Percentiles rank a stretch among this genome's conserved stretches.
phyloP scores from a whole-genome alignment of 2,113 vertebrate genomes.

The Notarius quadriscutis region DNA sequence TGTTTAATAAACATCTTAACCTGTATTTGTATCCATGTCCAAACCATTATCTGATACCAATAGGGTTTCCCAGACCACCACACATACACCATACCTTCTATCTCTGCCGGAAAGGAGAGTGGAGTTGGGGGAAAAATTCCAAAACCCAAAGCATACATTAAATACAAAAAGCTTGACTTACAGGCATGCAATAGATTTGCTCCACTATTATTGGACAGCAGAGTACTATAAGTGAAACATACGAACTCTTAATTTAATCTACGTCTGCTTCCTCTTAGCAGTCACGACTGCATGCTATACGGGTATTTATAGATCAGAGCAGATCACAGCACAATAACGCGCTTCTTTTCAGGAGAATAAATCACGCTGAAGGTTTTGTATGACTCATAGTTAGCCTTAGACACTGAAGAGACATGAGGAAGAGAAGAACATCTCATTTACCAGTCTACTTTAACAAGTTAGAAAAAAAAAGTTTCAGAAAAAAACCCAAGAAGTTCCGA shows the following conservation, averaged over 20 bases:
- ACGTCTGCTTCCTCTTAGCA: constrained; percentile 1
- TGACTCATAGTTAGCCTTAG: constrained; percentile 19
- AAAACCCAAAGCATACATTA: not conserved
- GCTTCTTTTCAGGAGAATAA: not conserved
- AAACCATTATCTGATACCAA: not conserved
- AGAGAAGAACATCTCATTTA: not conserved
- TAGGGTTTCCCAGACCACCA: not conserved
- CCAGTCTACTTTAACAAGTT: too few species aligned
- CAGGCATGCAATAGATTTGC: not conserved
- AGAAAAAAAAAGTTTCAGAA: not conserved
- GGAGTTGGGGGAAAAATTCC: not conserved
- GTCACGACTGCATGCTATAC: constrained; percentile 41
- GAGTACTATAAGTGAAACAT: not conserved
- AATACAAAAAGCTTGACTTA: not conserved
- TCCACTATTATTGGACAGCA: not conserved
- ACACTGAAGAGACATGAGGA: not conserved
- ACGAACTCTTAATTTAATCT: not conserved
- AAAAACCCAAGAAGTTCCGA: not conserved
- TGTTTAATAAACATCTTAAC: too few species aligned
- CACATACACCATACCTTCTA: not conserved
- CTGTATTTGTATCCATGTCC: too few species aligned
- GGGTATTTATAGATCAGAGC: constrained; percentile 46
- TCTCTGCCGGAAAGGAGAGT: not conserved
- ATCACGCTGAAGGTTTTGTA: not conserved
- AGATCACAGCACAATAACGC: not conserved